phyloP scores from a whole-genome alignment of 2,888 invertebrate species.

The Actias luna region DNA sequence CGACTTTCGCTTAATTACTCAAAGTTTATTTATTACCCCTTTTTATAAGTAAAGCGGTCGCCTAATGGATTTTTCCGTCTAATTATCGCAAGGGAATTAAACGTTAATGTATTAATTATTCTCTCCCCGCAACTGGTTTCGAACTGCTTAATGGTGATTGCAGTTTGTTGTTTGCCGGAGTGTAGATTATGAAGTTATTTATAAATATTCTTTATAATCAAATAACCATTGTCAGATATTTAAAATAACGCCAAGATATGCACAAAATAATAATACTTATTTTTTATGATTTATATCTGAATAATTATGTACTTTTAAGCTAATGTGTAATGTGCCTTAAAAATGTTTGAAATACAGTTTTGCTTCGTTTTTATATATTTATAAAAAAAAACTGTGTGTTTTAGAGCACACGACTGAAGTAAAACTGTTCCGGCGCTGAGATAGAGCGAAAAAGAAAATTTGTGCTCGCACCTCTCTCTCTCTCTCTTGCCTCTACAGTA shows the following conservation, averaged over 20 bases:
- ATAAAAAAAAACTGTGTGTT: no score
- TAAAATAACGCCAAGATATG: background rate
- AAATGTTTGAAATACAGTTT: no score
- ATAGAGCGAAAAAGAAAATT: no score
- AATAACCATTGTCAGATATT: background rate
- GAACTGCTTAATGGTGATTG: slow-evolving; percentile 8
- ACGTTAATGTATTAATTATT: slow-evolving; percentile 31
- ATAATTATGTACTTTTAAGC: no score
- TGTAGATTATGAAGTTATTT: background rate
- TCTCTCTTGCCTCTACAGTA: no score
- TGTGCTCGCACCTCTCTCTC: no score
- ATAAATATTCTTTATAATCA: background rate
- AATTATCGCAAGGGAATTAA: slow-evolving; percentile 55
- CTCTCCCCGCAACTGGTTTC: background rate
- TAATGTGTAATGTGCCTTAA: no score
- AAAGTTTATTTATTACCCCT: slow-evolving; percentile 45
- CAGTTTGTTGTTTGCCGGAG: background rate
- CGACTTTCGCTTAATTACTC: slow-evolving; percentile 41
- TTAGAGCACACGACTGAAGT: no score
- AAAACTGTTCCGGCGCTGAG: no score
- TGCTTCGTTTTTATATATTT: no score
- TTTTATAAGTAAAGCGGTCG: slow-evolving; percentile 43
- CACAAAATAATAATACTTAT: background rate
- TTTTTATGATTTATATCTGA: no score
- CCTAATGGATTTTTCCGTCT: slow-evolving; percentile 52